Percentiles rank a stretch among this genome's conserved stretches.
Evolutionary conservation across 1,140 invertebrate species (phyloP).

Genomic region (Tetramorium parvispinum): DNA sequence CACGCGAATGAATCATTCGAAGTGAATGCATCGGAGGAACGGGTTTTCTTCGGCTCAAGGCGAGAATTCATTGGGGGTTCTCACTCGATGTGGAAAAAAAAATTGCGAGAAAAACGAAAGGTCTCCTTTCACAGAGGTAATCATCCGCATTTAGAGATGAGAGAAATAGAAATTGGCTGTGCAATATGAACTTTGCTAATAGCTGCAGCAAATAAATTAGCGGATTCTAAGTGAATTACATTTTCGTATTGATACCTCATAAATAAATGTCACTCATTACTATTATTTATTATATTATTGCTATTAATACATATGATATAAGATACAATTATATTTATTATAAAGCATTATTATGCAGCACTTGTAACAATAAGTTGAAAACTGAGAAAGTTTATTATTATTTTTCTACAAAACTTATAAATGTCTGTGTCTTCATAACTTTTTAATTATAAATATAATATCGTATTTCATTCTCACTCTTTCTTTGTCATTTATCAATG

Average conservation of each 20-base stretch:
- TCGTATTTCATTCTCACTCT: not conserved
- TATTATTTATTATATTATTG: not conserved
- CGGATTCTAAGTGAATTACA: not conserved
- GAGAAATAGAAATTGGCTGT: not conserved
- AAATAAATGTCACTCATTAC: not conserved
- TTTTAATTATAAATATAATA: constrained; percentile 3
- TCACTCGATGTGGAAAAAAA: not conserved
- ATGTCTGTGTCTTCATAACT: not conserved
- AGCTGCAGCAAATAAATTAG: too few species aligned
- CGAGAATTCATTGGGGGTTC: constrained; percentile 9
- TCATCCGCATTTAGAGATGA: constrained; percentile 10
- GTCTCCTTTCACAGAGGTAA: not conserved
- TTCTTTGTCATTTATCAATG: not conserved
- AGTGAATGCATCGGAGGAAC: constrained; percentile 23
- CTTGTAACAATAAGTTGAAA: not conserved
- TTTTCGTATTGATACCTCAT: not conserved
- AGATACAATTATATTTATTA: constrained; percentile 4
- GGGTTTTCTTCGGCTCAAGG: constrained; percentile 26
- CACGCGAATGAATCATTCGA: constrained; percentile 42
- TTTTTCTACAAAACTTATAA: not conserved
- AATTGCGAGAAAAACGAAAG: not conserved
- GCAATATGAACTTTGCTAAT: too few species aligned
- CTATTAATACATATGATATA: not conserved
- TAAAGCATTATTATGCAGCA: not conserved
- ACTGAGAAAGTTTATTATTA: not conserved